A percentile compares a stretch with the other conserved stretches of the same genome.
Evolutionary conservation across 2,797 vertebrate genomes (phyloP).

Genomic region (Ficedula albicollis): DNA sequence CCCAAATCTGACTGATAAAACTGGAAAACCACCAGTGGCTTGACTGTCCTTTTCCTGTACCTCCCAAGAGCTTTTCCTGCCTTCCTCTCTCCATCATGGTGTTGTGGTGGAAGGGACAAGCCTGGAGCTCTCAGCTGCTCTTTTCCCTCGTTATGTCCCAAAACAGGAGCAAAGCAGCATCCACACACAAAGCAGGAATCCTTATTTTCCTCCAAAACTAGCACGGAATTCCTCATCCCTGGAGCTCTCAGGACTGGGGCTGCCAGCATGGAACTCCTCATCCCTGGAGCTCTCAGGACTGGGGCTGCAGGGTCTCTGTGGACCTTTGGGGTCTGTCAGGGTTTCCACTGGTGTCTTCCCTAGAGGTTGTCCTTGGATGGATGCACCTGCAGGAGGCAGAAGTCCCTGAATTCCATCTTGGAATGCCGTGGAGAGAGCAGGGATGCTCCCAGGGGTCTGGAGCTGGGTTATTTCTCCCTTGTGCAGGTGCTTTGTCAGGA

Average conservation of each 20-base stretch:
- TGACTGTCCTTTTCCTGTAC: background rate
- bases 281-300: background rate
- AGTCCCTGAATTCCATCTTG: rapidly evolving
- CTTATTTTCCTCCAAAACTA: background rate
- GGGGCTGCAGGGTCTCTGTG: background rate
- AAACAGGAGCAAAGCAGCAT: background rate
- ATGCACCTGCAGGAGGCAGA: background rate
- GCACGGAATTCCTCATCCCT: background rate
- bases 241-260: background rate
- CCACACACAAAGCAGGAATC: background rate
- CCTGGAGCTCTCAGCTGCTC: background rate
- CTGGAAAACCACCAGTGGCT: background rate
- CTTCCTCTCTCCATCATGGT: rapidly evolving
- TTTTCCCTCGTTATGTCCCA: background rate
- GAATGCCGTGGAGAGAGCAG: rapidly evolving
- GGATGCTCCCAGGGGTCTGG: background rate
- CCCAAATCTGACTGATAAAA: background rate
- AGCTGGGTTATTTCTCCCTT: background rate
- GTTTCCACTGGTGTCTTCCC: rapidly evolving
- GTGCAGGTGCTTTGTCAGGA: background rate
- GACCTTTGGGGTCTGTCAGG: rapidly evolving
- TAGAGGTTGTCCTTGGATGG: background rate
- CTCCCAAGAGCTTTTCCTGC: background rate
- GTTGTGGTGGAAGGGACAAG: background rate
- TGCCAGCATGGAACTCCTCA: rapidly evolving